These are phyloP conservation scores for Sebastolobus altivelis DNA, from an alignment of 2,797 vertebrate genomes.

Conservation along the genomic window DNA sequence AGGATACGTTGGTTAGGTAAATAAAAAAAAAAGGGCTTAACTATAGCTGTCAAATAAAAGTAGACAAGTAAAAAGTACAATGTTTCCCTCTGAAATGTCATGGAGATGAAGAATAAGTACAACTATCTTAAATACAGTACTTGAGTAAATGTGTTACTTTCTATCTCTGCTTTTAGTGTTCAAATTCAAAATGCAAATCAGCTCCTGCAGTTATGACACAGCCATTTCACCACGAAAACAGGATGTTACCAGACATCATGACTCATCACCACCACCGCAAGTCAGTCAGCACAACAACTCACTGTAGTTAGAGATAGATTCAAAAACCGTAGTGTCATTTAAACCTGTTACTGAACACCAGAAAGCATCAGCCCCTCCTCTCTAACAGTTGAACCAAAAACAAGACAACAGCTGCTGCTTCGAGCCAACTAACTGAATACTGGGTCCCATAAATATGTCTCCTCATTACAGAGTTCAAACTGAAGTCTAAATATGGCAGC, in stretches of 20 bases:
- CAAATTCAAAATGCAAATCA: background rate
- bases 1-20: too few species aligned
- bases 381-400: constrained; percentile 32
- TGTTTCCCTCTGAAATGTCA: background rate
- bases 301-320: background rate
- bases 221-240: background rate
- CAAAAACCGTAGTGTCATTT: background rate
- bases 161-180: background rate
- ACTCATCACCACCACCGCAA: constrained; percentile 47
- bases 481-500: constrained; percentile 47
- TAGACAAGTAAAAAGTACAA: background rate
- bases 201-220: background rate
- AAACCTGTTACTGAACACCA: constrained; percentile 27
- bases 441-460: constrained; percentile 13
- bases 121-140: constrained; percentile 1
- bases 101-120: background rate
- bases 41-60: background rate
- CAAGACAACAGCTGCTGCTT: constrained; percentile 34
- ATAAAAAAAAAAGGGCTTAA: background rate
- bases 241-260: background rate
- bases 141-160: background rate
- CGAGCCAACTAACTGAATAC: constrained; percentile 11
- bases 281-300: constrained; percentile 36
- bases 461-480: constrained; percentile 63
- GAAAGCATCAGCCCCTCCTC: constrained; percentile 6